phyloP scores from a whole-genome alignment of 2,888 invertebrate genomes.

The Heterodera filipjevi region DNA sequence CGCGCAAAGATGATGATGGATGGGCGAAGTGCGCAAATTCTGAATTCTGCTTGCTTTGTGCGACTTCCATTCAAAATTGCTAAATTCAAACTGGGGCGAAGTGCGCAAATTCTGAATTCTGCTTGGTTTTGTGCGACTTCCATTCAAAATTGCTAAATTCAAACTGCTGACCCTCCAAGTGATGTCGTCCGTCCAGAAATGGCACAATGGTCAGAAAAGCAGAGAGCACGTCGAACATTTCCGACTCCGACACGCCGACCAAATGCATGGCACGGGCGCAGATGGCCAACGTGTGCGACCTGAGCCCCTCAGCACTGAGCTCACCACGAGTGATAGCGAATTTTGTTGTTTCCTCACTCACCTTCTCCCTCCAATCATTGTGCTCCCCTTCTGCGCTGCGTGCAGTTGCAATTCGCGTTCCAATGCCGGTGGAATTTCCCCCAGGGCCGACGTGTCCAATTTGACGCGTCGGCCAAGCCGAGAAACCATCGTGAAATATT shows the following conservation, averaged over 20 bases:
- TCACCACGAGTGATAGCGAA: too few relatives aligned
- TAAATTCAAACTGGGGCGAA: too few relatives aligned
- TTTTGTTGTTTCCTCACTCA: too few relatives aligned
- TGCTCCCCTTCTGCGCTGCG: neutral
- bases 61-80: too few relatives aligned
- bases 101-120: too few relatives aligned
- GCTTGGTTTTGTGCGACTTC: too few relatives aligned
- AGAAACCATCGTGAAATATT: constrained; percentile 28
- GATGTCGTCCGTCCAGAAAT: constrained; percentile 51
- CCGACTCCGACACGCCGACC: constrained; percentile 37
- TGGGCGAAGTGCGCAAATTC: constrained; percentile 90
- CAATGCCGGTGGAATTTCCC: constrained; percentile 12
- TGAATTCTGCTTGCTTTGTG: too few relatives aligned
- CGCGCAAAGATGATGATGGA: constrained; percentile 85
- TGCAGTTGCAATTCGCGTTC: neutral
- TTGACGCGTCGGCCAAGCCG: constrained; percentile 34
- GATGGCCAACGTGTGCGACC: constrained; percentile 24
- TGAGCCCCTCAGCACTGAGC: constrained; percentile 18
- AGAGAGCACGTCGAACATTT: constrained; percentile 38
- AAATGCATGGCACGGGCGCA: constrained; percentile 28
- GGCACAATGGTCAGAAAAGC: constrained; percentile 39
- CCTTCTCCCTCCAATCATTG: neutral
- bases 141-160: too few relatives aligned
- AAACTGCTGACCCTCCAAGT: constrained; percentile 44
- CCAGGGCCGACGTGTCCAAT: constrained; percentile 3